Evolutionary conservation across 2,888 invertebrate genomes (phyloP).

Genomic region (Caenorhabditis virilis): DNA sequence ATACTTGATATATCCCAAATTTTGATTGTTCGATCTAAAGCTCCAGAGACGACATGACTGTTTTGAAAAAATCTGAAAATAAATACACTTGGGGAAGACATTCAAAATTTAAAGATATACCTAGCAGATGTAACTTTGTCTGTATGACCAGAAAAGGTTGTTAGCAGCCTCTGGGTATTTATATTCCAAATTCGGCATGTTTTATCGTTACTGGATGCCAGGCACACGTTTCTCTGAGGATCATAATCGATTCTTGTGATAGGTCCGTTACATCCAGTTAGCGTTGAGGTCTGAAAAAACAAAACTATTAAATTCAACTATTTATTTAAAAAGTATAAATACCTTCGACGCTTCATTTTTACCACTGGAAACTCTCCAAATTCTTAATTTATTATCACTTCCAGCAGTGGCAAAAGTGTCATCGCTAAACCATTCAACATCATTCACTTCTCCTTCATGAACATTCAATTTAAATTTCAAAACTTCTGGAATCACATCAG

Average conservation of each 20-base stretch:
- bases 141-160: slow-evolving; percentile 91
- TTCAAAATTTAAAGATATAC: slow-evolving; percentile 37
- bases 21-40: slow-evolving; percentile 95
- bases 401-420: slow-evolving; percentile 85
- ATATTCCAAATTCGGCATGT: slow-evolving; percentile 95
- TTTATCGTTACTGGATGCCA: slow-evolving; percentile 94
- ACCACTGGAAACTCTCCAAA: slow-evolving; percentile 81
- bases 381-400: slow-evolving; percentile 91
- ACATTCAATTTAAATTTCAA: slow-evolving; percentile 19
- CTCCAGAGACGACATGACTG: slow-evolving; percentile 80
- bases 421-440: slow-evolving; percentile 90
- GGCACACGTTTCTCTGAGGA: slow-evolving; percentile 72
- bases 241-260: slow-evolving; percentile 96
- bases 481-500: slow-evolving; percentile 30
- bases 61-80: slow-evolving; percentile 76
- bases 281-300: slow-evolving; percentile 1
- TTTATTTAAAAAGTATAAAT: not conserved
- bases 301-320: not conserved
- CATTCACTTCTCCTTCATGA: slow-evolving; percentile 73
- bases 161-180: slow-evolving; percentile 77
- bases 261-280: slow-evolving; percentile 88
- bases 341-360: slow-evolving; percentile 50
- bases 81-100: not conserved
- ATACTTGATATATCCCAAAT: slow-evolving; percentile 95
- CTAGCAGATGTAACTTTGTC: slow-evolving; percentile 96